Evolutionary conservation across 2,113 vertebrate species (phyloP).

Genomic region (Burhinus oedicnemus): DNA sequence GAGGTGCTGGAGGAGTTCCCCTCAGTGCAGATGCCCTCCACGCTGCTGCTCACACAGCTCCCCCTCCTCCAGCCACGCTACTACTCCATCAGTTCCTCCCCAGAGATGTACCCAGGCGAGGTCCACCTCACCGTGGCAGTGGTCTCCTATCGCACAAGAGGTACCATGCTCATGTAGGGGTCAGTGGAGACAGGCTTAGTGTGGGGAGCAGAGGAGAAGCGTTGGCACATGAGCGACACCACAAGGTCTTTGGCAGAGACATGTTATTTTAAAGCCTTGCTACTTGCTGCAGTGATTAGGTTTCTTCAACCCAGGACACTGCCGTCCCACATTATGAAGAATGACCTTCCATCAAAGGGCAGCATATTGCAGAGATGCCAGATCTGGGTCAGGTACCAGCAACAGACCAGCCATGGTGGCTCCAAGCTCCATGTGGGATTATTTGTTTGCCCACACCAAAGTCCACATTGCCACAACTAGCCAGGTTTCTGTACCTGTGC

Average conservation of each 20-base stretch:
- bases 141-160: slow-evolving; percentile 91
- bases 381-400: neutral
- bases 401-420: neutral
- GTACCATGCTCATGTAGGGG: slow-evolving; percentile 47
- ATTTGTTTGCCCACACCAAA: neutral
- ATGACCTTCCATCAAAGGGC: neutral
- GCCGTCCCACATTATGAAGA: neutral
- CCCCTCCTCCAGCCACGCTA: slow-evolving; percentile 94
- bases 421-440: neutral
- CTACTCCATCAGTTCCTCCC: slow-evolving; percentile 98
- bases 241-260: neutral
- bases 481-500: neutral
- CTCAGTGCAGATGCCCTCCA: slow-evolving; percentile 92
- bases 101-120: slow-evolving; percentile 88
- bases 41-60: slow-evolving; percentile 93
- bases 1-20: slow-evolving; percentile 96
- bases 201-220: neutral
- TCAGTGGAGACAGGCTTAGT: neutral
- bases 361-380: neutral
- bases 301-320: neutral
- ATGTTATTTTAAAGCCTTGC: neutral
- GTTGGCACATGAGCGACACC: neutral
- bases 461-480: neutral
- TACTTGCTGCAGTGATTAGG: neutral
- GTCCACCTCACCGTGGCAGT: slow-evolving; percentile 97